Conservation (phyloP, 2,113 vertebrate genomes). For the Hippocampus abdominalis region DNA sequence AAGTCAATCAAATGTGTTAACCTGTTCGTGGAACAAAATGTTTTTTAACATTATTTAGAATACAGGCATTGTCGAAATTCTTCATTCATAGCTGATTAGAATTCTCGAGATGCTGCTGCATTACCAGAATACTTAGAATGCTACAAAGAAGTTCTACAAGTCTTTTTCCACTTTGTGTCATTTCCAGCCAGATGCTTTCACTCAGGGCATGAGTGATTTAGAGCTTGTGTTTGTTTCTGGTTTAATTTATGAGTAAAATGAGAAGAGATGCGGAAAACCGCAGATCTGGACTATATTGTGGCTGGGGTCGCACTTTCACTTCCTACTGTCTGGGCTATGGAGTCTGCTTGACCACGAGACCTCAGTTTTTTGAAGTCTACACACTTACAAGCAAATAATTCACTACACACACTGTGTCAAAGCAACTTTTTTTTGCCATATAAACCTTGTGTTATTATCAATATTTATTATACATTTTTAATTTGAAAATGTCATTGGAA, state of each 20-base stretch:
- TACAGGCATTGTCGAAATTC: neutral
- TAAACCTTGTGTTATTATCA: neutral
- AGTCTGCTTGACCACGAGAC: constrained; percentile 48
- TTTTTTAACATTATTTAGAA: neutral
- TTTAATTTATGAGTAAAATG: constrained; percentile 30
- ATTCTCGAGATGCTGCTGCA: neutral
- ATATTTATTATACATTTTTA: neutral
- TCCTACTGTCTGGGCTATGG: constrained; percentile 62
- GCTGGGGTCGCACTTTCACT: constrained; percentile 68
- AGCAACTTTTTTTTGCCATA: neutral
- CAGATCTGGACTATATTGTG: constrained; percentile 60
- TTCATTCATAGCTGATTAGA: neutral
- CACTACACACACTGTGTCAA: constrained; percentile 5
- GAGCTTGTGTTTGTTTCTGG: constrained; percentile 1
- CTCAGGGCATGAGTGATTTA: neutral
- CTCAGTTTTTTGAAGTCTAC: constrained; percentile 24
- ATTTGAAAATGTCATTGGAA: neutral
- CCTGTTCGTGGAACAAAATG: neutral
- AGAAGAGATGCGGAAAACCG: constrained; percentile 44
- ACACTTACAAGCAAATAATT: constrained; percentile 18
- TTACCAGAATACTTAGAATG: neutral
- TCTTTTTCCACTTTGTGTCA: neutral
- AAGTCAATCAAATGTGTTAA: too few species aligned
- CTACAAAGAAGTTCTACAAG: neutral
- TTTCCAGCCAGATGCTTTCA: neutral